Conservation (phyloP, 2,797 vertebrate genomes). For the Novumbra hubbsi region DNA sequence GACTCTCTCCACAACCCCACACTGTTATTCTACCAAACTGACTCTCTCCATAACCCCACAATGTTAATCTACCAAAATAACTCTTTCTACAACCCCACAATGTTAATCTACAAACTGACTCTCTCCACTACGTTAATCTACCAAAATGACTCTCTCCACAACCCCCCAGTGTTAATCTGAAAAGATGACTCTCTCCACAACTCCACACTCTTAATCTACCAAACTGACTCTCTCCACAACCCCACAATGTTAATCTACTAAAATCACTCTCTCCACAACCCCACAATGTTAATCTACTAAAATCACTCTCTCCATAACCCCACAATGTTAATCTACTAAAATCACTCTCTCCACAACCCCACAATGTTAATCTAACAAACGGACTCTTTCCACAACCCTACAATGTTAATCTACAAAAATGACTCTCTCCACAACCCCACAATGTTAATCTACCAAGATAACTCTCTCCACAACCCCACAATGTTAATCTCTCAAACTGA, state of each 20-base stretch:
- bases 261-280: not conserved
- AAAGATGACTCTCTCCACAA: not conserved
- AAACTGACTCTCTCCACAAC: not conserved
- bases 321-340: not conserved
- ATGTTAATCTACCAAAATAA: not conserved
- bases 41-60: not conserved
- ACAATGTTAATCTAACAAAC: not conserved
- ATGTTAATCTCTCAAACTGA: not conserved
- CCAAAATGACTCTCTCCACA: not conserved
- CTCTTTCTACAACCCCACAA: not conserved
- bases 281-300: not conserved
- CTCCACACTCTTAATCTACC: not conserved
- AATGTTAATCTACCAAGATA: not conserved
- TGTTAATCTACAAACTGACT: too few relatives aligned
- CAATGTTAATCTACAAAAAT: not conserved
- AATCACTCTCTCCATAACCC: not conserved
- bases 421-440: not conserved
- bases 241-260: not conserved
- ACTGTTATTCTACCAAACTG: not conserved
- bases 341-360: not conserved
- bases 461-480: not conserved
- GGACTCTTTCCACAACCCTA: not conserved
- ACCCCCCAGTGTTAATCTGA: not conserved
- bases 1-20: not conserved
- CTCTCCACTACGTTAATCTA: too few relatives aligned